Evolutionary conservation across 2,797 vertebrate genomes (phyloP), one percentile per base, ranked within the genome.

Genomic region (Neosilurus mollespiculum): DNA sequence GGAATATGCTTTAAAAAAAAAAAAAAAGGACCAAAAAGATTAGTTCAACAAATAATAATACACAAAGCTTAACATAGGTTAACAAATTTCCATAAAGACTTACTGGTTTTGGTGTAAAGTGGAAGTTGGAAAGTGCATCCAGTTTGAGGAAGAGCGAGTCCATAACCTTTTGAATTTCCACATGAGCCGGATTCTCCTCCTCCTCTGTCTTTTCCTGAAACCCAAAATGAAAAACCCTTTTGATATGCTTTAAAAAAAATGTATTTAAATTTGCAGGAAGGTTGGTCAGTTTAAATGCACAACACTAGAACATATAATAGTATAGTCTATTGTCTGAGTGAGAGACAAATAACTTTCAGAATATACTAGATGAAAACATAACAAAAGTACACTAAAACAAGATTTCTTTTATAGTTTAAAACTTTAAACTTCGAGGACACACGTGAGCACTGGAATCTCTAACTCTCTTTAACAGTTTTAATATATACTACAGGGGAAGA

Each of bases 101-200:
- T 91, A 99, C 98, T 16, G 97, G 97, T 90, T 97, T 99, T 8
- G 98, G 98, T 75, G 93, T 98, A 87, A 99, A 99, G 91, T 99
- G 97, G 89, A 99, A 99, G 92, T 99, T 97, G 77, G 97, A 99
- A n/a, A 99, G 96, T 0, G 98, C 97, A 51, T 99, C 98, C 87
- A 99, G 88, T 84, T 98, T 97, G 10, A 97, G 88, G 91, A 99
- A 99, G 15, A 99, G 95, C 0, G 95, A 93, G 85, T 99, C 96
- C 97, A 99, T 97, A 75, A 96, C 93, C 87, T 97, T 97, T 90
- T 97, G 95, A 88, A 99, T 97, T 91, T 97, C 97, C n/a, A 92
- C 91, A 84, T 99, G 97, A n/a, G 95, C 93, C 9, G 96, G 95
- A 81, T 97, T 97, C 91, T 98, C 97, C 59, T 97, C 94, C 62